These are phyloP conservation scores for Cassiopea andromeda DNA, from an alignment of 30 jellyfish, hydroid and myxozoan genomes.

Conservation along the genomic window DNA sequence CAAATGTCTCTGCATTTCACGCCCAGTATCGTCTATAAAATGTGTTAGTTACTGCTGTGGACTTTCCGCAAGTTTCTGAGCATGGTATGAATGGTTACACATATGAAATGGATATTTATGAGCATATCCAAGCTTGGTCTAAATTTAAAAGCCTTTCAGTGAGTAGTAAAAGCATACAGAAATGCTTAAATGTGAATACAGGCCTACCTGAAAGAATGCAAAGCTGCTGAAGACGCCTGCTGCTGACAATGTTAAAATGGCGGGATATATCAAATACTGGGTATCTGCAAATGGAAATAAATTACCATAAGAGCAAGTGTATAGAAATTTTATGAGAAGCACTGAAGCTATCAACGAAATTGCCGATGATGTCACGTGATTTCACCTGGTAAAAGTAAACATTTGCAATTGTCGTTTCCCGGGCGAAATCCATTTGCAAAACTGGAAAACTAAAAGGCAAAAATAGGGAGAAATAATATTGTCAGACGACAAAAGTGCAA, in stretches of 20 bases:
- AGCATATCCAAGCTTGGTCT: no score
- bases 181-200: not conserved
- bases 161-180: not conserved
- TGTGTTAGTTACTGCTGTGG: no score
- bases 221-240: conserved; percentile 71
- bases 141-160: no score
- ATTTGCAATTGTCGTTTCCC: conserved; percentile 27
- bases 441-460: conserved; percentile 49
- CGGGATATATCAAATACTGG: conserved; percentile 71
- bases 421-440: conserved; percentile 41
- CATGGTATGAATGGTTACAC: no score
- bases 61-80: no score
- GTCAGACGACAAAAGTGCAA: not conserved
- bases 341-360: conserved; percentile 34
- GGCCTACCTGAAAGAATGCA: conserved; percentile 74
- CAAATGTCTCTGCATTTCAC: no score
- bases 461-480: not conserved
- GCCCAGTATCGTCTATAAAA: no score
- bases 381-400: conserved; percentile 55
- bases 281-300: conserved; percentile 28
- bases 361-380: conserved; percentile 41
- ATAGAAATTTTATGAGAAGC: conserved; percentile 14
- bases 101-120: no score
- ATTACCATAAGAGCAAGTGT: not conserved
- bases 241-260: conserved; percentile 53